These are phyloP conservation scores for Chrysogorgia sp. DNA, from an alignment of 92 coral and sea anemone species.

Conservation along the genomic window DNA sequence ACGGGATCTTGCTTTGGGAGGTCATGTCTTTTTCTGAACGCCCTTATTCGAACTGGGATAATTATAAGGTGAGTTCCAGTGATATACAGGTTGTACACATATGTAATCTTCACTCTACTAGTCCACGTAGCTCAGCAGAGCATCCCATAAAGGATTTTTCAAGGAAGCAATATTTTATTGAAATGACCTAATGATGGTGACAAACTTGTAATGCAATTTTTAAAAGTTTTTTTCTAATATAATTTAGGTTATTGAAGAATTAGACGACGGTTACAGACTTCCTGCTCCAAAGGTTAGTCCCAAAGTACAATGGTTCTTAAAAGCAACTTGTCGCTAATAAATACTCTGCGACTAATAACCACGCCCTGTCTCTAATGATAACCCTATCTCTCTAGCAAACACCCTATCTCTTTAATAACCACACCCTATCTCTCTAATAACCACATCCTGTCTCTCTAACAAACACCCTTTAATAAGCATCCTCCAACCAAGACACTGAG, in stretches of 20 bases:
- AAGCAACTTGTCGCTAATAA: too few species aligned
- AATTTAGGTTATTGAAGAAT: slow-evolving; percentile 52
- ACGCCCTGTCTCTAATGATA: too few species aligned
- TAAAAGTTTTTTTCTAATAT: neutral
- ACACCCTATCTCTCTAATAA: too few species aligned
- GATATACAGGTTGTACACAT: too few species aligned
- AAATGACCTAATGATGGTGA: neutral
- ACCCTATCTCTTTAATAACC: too few species aligned
- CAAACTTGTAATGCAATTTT: neutral
- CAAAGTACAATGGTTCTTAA: neutral
- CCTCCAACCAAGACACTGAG: too few species aligned
- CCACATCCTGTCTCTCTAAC: too few species aligned
- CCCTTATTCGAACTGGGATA: slow-evolving; percentile 96
- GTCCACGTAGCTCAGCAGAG: too few species aligned
- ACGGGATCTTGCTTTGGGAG: slow-evolving; percentile 90
- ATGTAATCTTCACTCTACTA: too few species aligned
- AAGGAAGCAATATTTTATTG: neutral
- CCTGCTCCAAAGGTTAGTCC: slow-evolving; percentile 65
- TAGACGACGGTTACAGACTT: slow-evolving; percentile 62
- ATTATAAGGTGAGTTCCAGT: slow-evolving; percentile 84
- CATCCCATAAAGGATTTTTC: neutral
- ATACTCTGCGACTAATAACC: too few species aligned
- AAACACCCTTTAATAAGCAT: too few species aligned
- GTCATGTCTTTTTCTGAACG: slow-evolving; percentile 86
- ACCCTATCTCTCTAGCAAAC: too few species aligned